phyloP scores from a whole-genome alignment of 1,140 invertebrate genomes.

The Argopecten irradians region DNA sequence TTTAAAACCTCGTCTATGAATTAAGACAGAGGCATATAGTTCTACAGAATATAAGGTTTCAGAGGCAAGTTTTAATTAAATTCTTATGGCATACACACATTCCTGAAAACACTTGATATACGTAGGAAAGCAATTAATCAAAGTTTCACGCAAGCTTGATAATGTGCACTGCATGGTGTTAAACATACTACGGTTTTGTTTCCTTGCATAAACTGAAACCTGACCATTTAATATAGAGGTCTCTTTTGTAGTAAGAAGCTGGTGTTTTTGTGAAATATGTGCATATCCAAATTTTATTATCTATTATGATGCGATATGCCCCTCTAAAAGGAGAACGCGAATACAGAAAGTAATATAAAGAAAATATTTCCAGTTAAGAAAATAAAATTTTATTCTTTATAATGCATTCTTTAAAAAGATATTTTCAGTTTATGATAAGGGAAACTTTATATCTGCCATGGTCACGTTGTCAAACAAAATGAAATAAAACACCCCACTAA shows the following conservation, averaged over 20 bases:
- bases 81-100: background rate
- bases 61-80: background rate
- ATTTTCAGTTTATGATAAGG: too few species aligned
- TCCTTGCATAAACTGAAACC: background rate
- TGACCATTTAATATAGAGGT: background rate
- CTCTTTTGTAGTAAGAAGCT: background rate
- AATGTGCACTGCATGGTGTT: background rate
- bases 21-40: constrained; percentile 10
- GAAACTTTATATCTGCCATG: too few species aligned
- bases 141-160: background rate
- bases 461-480: too few species aligned
- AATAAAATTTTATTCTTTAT: too few species aligned
- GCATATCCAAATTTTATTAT: background rate
- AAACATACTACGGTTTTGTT: background rate
- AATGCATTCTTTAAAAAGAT: too few species aligned
- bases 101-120: background rate
- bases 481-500: too few species aligned
- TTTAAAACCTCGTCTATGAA: background rate
- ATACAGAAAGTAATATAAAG: too few species aligned
- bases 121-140: background rate
- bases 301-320: too few species aligned
- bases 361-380: too few species aligned
- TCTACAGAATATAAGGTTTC: background rate
- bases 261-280: background rate
- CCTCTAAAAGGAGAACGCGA: too few species aligned